A percentile compares a stretch with the other conserved stretches of the same genome.
Evolutionary conservation across 2,797 vertebrate species (phyloP).

Genomic region (Pipistrellus nathusii): DNA sequence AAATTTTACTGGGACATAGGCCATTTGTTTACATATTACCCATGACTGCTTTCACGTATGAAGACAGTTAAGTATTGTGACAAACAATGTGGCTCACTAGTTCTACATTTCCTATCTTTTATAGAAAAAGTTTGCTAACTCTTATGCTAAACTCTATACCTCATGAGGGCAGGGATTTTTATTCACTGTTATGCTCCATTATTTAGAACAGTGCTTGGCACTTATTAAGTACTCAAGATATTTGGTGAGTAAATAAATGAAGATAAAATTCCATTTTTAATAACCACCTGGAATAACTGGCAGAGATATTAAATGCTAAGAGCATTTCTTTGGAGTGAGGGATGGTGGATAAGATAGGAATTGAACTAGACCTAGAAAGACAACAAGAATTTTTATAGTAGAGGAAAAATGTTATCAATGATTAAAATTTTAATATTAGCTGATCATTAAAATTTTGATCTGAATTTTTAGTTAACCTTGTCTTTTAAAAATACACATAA

Average conservation of each 20-base stretch:
- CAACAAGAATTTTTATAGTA: slow-evolving; percentile 14
- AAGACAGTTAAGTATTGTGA: slow-evolving; percentile 38
- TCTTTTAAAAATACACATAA: not conserved
- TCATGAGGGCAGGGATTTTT: not conserved
- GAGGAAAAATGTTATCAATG: not conserved
- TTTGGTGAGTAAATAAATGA: slow-evolving; percentile 49
- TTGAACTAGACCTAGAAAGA: slow-evolving; percentile 12
- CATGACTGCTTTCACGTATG: slow-evolving; percentile 7
- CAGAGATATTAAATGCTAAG: not conserved
- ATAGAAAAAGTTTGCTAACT: slow-evolving; percentile 15
- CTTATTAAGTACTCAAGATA: not conserved
- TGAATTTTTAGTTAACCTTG: not conserved
- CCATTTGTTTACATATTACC: slow-evolving; percentile 20
- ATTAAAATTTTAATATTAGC: slow-evolving; percentile 7
- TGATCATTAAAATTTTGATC: slow-evolving; percentile 10
- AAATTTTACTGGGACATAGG: slow-evolving; percentile 8
- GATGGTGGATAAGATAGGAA: not conserved
- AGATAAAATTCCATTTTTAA: not conserved
- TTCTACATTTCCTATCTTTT: not conserved
- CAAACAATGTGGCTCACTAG: not conserved
- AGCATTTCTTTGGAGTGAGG: not conserved
- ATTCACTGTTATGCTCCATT: not conserved
- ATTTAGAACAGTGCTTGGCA: slow-evolving; percentile 3
- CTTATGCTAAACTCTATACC: not conserved
- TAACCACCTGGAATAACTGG: slow-evolving; percentile 14